Evolutionary conservation across 2,888 invertebrate species (phyloP).

Genomic region (Scotopteryx bipunctaria): DNA sequence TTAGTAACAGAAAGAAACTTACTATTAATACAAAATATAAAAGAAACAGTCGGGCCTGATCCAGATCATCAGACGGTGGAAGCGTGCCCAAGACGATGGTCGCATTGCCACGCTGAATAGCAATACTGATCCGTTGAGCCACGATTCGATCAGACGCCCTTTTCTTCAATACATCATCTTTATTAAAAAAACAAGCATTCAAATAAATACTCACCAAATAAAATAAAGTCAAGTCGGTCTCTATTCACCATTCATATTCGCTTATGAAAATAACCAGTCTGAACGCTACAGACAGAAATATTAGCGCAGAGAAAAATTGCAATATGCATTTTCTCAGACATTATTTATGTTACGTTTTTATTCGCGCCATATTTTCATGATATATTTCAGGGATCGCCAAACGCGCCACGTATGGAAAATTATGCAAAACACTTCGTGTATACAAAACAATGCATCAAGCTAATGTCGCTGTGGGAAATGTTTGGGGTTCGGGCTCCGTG

Average conservation of each 20-base stretch:
- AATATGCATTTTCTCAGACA: constrained; percentile 20
- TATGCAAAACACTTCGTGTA: constrained; percentile 22
- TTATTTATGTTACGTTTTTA: constrained; percentile 22
- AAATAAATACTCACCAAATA: too few relatives aligned
- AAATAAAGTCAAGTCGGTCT: too few relatives aligned
- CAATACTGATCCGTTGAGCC: too few relatives aligned
- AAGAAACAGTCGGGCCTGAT: too few relatives aligned
- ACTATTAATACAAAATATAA: too few relatives aligned
- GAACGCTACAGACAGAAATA: constrained; percentile 12
- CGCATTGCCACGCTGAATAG: too few relatives aligned
- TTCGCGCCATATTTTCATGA: constrained; percentile 12
- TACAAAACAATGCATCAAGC: constrained; percentile 20
- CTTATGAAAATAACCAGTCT: background rate
- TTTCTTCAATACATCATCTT: too few relatives aligned
- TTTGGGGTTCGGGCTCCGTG: background rate
- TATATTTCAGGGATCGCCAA: constrained; percentile 11
- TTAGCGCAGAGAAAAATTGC: constrained; percentile 16
- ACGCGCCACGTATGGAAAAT: constrained; percentile 17
- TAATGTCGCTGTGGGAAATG: constrained; percentile 16
- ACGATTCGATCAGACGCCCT: too few relatives aligned
- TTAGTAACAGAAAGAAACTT: too few relatives aligned
- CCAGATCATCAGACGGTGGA: too few relatives aligned
- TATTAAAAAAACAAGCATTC: too few relatives aligned
- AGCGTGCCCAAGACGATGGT: too few relatives aligned
- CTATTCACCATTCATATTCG: background rate